Percentiles rank a stretch among this genome's conserved stretches.
These are phyloP conservation scores for Accipiter cooperii DNA, from an alignment of 2,113 vertebrate genomes.

Conservation along the genomic window DNA sequence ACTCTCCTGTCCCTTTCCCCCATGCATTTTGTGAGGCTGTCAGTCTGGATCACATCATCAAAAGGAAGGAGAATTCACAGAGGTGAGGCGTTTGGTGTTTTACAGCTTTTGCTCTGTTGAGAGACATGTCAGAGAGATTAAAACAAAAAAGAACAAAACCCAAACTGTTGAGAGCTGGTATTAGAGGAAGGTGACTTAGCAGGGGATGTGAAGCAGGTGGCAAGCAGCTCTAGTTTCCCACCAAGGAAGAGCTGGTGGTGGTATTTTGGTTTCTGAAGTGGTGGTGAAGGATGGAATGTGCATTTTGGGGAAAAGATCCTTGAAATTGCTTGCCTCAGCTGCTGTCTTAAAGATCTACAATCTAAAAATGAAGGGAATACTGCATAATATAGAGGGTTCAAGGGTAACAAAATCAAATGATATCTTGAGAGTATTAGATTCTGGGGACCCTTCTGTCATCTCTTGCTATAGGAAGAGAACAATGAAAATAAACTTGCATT, in stretches of 20 bases:
- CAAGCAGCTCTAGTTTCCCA: not conserved
- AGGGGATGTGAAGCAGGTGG: not conserved
- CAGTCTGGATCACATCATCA: not conserved
- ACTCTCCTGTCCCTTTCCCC: not conserved
- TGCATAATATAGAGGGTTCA: rapidly evolving
- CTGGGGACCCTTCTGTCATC: not conserved
- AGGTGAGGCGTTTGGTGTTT: not conserved
- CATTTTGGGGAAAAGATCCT: not conserved
- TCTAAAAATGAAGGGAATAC: not conserved
- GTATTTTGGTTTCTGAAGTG: not conserved
- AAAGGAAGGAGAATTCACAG: not conserved
- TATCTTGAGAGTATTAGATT: not conserved
- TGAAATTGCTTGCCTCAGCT: not conserved
- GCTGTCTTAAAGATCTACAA: not conserved
- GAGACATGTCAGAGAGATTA: not conserved
- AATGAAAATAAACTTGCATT: not conserved
- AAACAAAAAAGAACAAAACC: not conserved
- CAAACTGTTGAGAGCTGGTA: not conserved
- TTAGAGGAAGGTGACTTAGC: not conserved
- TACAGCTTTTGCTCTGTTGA: not conserved
- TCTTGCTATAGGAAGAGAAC: not conserved
- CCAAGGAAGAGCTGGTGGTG: not conserved
- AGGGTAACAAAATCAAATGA: not conserved
- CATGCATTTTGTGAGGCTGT: not conserved
- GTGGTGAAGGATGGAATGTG: not conserved